Base-by-base conservation (phyloP, 2,113 vertebrate genomes). In the Ondatra zibethicus region DNA sequence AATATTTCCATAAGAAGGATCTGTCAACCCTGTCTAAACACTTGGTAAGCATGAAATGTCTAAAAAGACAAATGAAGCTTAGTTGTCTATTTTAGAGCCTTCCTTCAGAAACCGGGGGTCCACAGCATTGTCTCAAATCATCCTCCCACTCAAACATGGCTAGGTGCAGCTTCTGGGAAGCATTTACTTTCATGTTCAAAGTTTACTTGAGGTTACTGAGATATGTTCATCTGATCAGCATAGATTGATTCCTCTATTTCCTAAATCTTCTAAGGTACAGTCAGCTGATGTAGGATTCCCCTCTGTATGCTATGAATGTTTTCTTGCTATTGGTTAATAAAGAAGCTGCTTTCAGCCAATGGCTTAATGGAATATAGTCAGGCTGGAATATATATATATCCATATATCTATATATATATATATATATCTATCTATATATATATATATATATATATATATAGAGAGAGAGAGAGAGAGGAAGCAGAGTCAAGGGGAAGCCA, bases 191-290 rank as follows among this genome's bases (percentile, higher is more conserved):
- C 17, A 45, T 70, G 72, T 87, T 16, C 82, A 36, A 75, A 85
- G 80, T 90, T 66, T 92, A 47, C 75, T 9, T 14, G 42, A 75
- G 13, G 42, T 29, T 39, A 89, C n/a, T 78, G 72, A 61, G 73
- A 80, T 2, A 72, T 36, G 75, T 81, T 86, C 76, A 96, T 93
- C 89, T 92, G 58, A 88, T 88, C 33, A 88, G 31, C 47, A n/a
- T 92, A 65, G 92, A 61, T 66, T 73, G 47, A 25, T 23, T 95
- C 78, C 92, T 90, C 63, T 93, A 47, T 27, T 88, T 96, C 76
- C 50, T 70, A 90, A 91, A 91, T 82, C 89, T 50, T 96, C 33
- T 88, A 52, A 70, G 29, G 29, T 12, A 52, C 68, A 82, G 78
- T 39, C 52, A 92, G 33, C 36, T 50, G 50, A 50, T 50, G 50